These are phyloP conservation scores for Phataginus tetradactyla DNA, from an alignment of 2,797 vertebrate species.

Conservation along the genomic window DNA sequence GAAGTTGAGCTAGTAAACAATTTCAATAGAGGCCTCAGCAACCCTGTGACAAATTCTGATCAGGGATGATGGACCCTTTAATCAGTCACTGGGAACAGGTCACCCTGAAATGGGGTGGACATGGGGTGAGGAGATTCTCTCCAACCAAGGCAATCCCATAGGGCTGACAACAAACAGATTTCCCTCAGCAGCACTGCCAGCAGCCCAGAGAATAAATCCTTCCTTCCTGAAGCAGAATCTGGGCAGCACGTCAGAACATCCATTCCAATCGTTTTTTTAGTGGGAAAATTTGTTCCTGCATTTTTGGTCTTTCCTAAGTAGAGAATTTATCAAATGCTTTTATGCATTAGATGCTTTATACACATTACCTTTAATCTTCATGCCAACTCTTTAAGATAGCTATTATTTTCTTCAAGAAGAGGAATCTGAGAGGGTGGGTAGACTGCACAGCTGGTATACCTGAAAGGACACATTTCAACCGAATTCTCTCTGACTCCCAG, in stretches of 20 bases:
- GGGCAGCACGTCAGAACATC: not conserved
- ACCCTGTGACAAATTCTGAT: not conserved
- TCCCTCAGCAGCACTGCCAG: not conserved
- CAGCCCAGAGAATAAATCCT: not conserved
- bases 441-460: not conserved
- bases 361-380: slow-evolving; percentile 28
- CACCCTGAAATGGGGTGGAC: not conserved
- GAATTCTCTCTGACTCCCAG: not conserved
- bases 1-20: not conserved
- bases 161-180: not conserved
- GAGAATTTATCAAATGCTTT: not conserved
- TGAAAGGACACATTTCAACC: not conserved
- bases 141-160: not conserved
- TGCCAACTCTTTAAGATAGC: not conserved
- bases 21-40: not conserved
- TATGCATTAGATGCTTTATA: slow-evolving; percentile 33
- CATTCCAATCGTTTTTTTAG: slow-evolving; percentile 10
- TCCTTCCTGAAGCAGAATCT: not conserved
- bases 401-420: slow-evolving; percentile 27
- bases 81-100: not conserved
- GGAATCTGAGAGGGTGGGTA: not conserved
- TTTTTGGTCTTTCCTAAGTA: not conserved
- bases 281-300: not conserved
- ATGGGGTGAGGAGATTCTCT: not conserved
- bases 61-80: not conserved